Percentiles rank a stretch among this genome's conserved stretches.
Conservation (phyloP, 2,113 vertebrate species). For the Galeopterus variegatus region DNA sequence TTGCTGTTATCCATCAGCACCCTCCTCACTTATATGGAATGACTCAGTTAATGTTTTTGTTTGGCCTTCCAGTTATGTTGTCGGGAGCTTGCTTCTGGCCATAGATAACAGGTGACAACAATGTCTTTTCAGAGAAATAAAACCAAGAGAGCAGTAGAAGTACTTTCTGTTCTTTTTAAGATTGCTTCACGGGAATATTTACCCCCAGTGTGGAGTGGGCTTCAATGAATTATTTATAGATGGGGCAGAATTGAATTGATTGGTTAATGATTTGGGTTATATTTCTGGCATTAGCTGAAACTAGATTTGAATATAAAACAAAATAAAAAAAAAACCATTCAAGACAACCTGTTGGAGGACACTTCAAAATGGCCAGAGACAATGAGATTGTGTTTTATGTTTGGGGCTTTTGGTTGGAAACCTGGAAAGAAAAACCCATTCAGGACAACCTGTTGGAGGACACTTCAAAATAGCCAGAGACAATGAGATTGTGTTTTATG, state of each 20-base stretch:
- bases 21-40: constrained; percentile 72
- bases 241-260: not conserved
- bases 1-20: constrained; percentile 86
- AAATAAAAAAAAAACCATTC: not conserved
- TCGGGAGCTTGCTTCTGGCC: constrained; percentile 68
- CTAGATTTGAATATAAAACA: constrained; percentile 24
- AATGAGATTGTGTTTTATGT: accelerated
- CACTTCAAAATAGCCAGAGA: not conserved
- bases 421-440: not conserved
- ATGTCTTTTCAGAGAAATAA: constrained; percentile 66
- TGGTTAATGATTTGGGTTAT: not conserved
- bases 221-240: not conserved
- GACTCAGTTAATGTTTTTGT: constrained; percentile 70
- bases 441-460: no score
- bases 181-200: not conserved
- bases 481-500: accelerated
- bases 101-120: constrained; percentile 71
- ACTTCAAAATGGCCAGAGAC: not conserved
- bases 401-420: no score
- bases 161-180: not conserved
- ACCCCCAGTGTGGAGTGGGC: not conserved
- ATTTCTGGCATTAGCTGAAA: constrained; percentile 54
- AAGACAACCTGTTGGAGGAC: not conserved
- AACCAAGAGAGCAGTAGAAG: not conserved
- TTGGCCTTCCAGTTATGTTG: constrained; percentile 54